Base-by-base conservation (phyloP, 2,797 vertebrate genomes). In the Sebastes oblongus region DNA sequence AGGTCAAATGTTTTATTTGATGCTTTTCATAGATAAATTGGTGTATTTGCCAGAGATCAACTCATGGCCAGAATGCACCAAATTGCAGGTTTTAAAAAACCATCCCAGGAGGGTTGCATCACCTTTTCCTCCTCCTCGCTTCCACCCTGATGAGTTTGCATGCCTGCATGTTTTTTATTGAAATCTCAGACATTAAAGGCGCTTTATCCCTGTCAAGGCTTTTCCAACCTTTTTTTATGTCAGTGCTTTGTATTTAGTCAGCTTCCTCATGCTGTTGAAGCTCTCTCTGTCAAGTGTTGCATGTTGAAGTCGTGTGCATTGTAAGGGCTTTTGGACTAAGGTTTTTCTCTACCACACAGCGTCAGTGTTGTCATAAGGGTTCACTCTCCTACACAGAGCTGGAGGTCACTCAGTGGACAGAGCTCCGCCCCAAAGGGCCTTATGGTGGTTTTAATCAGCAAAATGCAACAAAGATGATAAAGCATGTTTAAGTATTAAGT, bases 211-310 rank as follows among this genome's bases (percentile, higher is more conserved):
- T 68, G 3, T 56, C 4, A 0, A 20, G 1, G 10, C 76, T 58
- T 71, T 27, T 36, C 9, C 5, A 8, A 59, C 14, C 14, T 79
- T 71, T 34, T 50, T 1, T 50, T 20, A 29, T 32, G 11, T 68
- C 9, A 14, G 3, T 68, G 9, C 6, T 71, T 32, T 46, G 10
- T 36, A 1, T 79, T n/a, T 8, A 2, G n/a, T 22, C 10, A 3
- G n/a, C 34, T 8, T 61, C 62, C 66, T 46, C 27, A 8, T 3
- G 2, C 58, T 54, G 7, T 46, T 39, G 12, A 14, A 6, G 18
- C 68, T 73, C 52, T 46, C 30, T 46, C 27, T 76, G 4, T n/a
- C n/a, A 22, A 22, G 24, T 18, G 39, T 77, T 82, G 84, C 84
- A 78, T 86, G 85, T 46, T 39, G 24, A 30, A 20, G 7, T 22